Percentiles rank a stretch among this genome's conserved stretches.
Evolutionary conservation across 2,888 invertebrate species (phyloP).

Genomic region (Conchocele bisecta): DNA sequence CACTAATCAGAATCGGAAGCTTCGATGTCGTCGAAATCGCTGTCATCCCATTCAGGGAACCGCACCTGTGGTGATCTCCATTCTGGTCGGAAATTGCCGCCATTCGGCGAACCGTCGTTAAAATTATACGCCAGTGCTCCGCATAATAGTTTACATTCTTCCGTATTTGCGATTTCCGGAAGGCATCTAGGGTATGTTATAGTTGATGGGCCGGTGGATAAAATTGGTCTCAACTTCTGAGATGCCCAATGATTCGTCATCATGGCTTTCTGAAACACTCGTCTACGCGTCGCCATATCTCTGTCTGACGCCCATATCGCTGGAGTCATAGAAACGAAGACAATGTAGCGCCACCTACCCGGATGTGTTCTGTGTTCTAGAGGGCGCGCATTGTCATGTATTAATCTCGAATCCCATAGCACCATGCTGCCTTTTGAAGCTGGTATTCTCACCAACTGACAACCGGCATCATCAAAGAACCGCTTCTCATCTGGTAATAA

Average conservation of each 20-base stretch:
- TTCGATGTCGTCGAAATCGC: too few species aligned
- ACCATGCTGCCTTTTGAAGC: conserved; percentile 74
- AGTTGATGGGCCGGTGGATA: too few species aligned
- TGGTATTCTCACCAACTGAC: conserved; percentile 57
- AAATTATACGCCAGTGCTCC: too few species aligned
- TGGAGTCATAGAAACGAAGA: conserved; percentile 71
- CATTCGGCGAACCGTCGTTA: too few species aligned
- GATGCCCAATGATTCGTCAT: conserved; percentile 70
- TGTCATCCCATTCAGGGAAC: too few species aligned
- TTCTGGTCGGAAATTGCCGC: too few species aligned
- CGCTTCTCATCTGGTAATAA: conserved; percentile 59
- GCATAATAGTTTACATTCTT: too few species aligned
- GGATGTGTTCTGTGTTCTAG: conserved; percentile 51
- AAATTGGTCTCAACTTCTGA: too few species aligned
- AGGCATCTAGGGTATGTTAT: too few species aligned
- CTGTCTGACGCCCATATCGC: conserved; percentile 64
- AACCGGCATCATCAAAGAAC: conserved; percentile 61
- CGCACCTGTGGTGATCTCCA: too few species aligned
- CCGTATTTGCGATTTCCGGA: too few species aligned
- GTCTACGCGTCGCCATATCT: conserved; percentile 55
- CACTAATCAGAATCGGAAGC: too few species aligned
- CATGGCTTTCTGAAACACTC: conserved; percentile 55
- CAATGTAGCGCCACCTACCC: conserved; percentile 67
- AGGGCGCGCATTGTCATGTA: conserved; percentile 70
- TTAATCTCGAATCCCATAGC: conserved; percentile 72